Conservation (phyloP, 2,797 vertebrate species). For the Alauda arvensis region DNA sequence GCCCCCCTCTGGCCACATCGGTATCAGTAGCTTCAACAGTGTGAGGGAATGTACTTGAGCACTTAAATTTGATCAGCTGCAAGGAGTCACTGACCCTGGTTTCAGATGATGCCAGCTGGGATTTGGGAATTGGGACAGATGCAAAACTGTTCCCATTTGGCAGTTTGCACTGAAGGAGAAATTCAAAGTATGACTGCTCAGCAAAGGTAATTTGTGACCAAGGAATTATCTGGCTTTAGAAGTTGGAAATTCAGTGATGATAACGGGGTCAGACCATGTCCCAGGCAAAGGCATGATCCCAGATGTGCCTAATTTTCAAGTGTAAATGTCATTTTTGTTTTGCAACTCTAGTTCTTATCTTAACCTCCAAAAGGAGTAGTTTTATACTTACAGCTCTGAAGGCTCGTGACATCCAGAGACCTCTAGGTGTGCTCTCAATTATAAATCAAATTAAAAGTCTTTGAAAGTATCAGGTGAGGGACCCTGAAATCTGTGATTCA, state of each 20-base stretch:
- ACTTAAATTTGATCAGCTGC: neutral
- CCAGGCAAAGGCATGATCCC: neutral
- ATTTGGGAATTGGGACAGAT: neutral
- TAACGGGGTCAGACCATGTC: neutral
- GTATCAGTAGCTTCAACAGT: neutral
- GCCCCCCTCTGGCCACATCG: accelerated
- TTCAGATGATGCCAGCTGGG: neutral
- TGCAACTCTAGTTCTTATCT: neutral
- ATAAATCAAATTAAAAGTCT: neutral
- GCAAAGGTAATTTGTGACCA: neutral
- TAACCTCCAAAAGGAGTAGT: neutral
- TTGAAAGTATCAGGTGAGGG: neutral
- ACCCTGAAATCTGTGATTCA: neutral
- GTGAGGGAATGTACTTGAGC: neutral
- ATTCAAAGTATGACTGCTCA: neutral
- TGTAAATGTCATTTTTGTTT: neutral
- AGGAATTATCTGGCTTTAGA: neutral
- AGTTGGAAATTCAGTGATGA: neutral
- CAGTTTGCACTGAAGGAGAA: neutral
- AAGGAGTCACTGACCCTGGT: neutral
- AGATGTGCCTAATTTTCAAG: neutral
- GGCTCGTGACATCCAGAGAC: neutral
- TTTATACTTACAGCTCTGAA: neutral
- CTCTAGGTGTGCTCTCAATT: neutral
- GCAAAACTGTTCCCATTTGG: neutral